A percentile compares a stretch with the other conserved stretches of the same genome.
Conservation (phyloP, 2,113 vertebrate genomes). For the Myotis brandtii region DNA sequence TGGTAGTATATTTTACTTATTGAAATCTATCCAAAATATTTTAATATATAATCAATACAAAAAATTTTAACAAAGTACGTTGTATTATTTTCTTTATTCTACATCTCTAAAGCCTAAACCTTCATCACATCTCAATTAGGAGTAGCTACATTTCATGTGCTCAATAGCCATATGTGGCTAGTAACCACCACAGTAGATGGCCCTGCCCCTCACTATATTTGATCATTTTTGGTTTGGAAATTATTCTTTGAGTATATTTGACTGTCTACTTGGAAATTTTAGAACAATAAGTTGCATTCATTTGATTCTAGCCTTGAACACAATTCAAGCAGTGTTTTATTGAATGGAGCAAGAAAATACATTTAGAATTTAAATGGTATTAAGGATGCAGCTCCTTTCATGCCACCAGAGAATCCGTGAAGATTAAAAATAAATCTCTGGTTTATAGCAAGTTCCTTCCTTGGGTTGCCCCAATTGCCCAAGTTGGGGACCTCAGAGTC, state of each 20-base stretch:
- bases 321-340: slow-evolving; percentile 16
- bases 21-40: background rate
- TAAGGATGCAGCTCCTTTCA: background rate
- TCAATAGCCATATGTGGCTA: background rate
- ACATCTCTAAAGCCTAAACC: background rate
- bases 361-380: background rate
- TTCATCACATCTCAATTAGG: background rate
- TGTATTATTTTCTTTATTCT: background rate
- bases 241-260: background rate
- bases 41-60: background rate
- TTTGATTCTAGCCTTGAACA: background rate
- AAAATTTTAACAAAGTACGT: background rate
- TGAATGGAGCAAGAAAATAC: slow-evolving; percentile 42
- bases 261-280: background rate
- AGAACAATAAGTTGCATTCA: slow-evolving; percentile 23
- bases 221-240: background rate
- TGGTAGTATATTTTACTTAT: background rate
- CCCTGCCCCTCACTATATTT: background rate
- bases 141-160: background rate
- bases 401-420: background rate
- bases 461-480: background rate
- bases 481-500: background rate
- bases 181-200: background rate
- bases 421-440: background rate
- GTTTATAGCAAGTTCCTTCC: slow-evolving; percentile 16